Base-by-base conservation (phyloP, 2,888 invertebrate genomes). In the Catocala fraxini region DNA sequence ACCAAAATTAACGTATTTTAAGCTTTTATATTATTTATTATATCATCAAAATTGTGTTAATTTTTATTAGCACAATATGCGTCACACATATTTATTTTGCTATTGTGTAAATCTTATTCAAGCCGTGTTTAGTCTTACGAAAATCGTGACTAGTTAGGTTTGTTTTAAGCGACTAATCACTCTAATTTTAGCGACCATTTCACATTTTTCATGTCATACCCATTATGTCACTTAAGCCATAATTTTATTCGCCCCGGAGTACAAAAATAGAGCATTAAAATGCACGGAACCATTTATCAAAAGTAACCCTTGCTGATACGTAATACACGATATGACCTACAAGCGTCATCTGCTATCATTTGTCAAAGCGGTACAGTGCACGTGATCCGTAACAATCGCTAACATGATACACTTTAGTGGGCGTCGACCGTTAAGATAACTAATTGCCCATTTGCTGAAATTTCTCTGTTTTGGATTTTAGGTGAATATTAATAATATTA, bases 301-400 rank as follows among this genome's bases (percentile, higher is more conserved):
- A 51, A 35, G 43, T 54, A 59, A 64, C 58, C 73, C 60, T 59
- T 55, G 49, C 56, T 60, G 45, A 64, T 51, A 25, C 25, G 15
- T 48, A 68, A 62, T 65, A 61, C 51, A 54, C 48, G 59, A 49
- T 56, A 58, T 69, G 71, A 68, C 68, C 77, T 59, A 66, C 59
- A 68, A 68, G 63, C 65, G 68, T 77, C 65, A 46, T 42, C 13
- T 11, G 39, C 41, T 41, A 56, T 68, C 49, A 77, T 75, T 75
- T 68, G 61, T 75, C 75, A 73, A 58, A 45, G 39, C 34, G 45
- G 52, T 67, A 55, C 51, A 43, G 46, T 51, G 41, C 48, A 55
- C 52, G 59, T 52, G 58, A 53, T 11, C n/a, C 42, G 34, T 46
- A 45, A 64, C 68, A 56, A 52, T 65, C 59, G 25, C 34, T n/a